Evolutionary conservation across 2,888 invertebrate genomes (phyloP), one percentile per base, ranked within the genome.

Genomic region (Coelogynopora nodosa): DNA sequence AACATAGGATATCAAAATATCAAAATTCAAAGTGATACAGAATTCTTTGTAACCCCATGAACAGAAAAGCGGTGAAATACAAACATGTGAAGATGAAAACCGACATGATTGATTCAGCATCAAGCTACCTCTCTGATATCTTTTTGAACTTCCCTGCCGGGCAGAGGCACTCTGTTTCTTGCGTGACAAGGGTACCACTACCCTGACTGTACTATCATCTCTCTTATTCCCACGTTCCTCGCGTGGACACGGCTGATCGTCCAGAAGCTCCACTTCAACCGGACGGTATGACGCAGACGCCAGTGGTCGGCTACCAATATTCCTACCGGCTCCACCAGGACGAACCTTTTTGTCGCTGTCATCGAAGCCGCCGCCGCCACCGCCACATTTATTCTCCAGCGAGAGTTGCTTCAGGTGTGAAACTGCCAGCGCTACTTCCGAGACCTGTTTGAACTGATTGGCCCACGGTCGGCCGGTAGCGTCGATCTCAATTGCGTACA

Each of bases 381-480:
- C n/a, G n/a, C n/a, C n/a, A n/a, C n/a, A n/a, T n/a, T n/a, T n/a
- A n/a, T n/a, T n/a, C 10, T 49, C 49, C 49, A 49, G 5, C 49
- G 49, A 49, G 49, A 49, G 49, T 18, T 49, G 49, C 49, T 49
- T 49, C 49, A 49, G 18, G 49, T 49, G 49, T 5, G 10, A 18
- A 49, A 49, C 18, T 18, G 49, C 18, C 10, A 5, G 49, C 10
- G 18, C 49, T 18, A 49, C 49, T 10, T 80, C 81, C 10, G 81
- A 10, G 5, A 2, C 81, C 10, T 5, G 13, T n/a, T 84, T 84
- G 10, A 84, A 67, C 5, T 74, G 30, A 27, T 84, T 84, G 67
- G n/a, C 67, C 84, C 84, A 84, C 1, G 84, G 31, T 67, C 80
- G 67, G 30, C 84, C 84, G 18, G 84, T 84, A 1, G 84, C 84